Percentiles rank a stretch among this genome's conserved stretches.
These are phyloP conservation scores for Centropristis striata DNA, from an alignment of 2,113 vertebrate species.

Conservation along the genomic window DNA sequence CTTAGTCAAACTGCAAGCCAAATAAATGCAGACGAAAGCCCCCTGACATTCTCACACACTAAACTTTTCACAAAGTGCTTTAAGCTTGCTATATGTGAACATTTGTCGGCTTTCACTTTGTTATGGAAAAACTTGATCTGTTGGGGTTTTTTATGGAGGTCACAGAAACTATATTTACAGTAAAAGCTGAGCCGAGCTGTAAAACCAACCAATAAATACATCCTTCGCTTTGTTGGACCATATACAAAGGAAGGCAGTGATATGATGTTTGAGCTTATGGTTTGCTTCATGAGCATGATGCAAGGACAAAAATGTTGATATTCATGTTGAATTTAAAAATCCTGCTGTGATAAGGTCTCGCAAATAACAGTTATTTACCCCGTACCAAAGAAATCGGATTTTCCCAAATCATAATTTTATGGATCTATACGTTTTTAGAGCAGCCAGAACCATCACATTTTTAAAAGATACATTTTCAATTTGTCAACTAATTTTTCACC, in stretches of 20 bases:
- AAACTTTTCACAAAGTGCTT: conserved; percentile 22
- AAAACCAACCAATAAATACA: conserved; percentile 21
- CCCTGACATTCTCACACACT: background rate
- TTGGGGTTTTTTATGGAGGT: conserved; percentile 33
- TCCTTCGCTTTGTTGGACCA: background rate
- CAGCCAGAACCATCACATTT: no score
- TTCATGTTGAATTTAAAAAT: conserved; percentile 11
- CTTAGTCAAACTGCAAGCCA: conserved; percentile 56
- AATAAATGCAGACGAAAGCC: conserved; percentile 56
- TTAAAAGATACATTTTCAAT: no score
- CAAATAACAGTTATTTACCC: no score
- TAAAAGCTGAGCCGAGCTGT: conserved; percentile 27
- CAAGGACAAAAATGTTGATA: background rate
- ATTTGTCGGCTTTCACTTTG: conserved; percentile 9
- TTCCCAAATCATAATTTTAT: no score
- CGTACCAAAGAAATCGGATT: no score
- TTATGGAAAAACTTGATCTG: conserved; percentile 2
- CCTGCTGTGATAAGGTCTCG: background rate
- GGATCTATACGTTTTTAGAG: no score
- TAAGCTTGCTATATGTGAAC: conserved; percentile 16
- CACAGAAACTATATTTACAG: conserved; percentile 34
- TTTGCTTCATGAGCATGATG: background rate
- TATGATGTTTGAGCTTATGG: conserved; percentile 1
- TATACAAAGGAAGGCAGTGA: background rate
- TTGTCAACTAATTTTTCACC: no score